Evolutionary conservation across 2,888 invertebrate genomes (phyloP).

Genomic region (Mimumesa dahlbomi): DNA sequence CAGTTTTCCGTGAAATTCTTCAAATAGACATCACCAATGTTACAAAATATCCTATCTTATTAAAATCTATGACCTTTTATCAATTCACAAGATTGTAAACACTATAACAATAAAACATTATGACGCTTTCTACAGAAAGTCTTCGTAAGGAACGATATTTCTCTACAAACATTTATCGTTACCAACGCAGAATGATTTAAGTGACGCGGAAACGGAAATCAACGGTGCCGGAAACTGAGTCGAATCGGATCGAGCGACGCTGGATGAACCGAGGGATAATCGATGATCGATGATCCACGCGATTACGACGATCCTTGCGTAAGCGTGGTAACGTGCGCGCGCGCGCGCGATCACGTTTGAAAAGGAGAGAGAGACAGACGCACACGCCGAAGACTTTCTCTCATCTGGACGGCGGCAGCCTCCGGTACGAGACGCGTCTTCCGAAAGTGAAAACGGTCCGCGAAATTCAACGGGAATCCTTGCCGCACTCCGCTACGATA

Average conservation of each 20-base stretch:
- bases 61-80: too few relatives aligned
- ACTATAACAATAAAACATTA: too few relatives aligned
- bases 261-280: neutral
- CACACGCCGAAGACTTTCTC: conserved; percentile 64
- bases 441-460: conserved; percentile 71
- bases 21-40: too few relatives aligned
- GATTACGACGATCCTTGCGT: conserved; percentile 53
- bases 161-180: too few relatives aligned
- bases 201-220: too few relatives aligned
- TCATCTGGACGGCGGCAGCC: conserved; percentile 50
- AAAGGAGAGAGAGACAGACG: conserved; percentile 27
- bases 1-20: too few relatives aligned
- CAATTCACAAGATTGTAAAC: too few relatives aligned
- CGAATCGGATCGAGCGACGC: neutral
- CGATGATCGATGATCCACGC: conserved; percentile 27
- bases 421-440: conserved; percentile 16
- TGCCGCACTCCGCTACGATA: too few relatives aligned
- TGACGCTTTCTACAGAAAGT: too few relatives aligned
- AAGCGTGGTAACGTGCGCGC: conserved; percentile 24
- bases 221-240: neutral
- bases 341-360: conserved; percentile 12
- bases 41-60: too few relatives aligned
- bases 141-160: too few relatives aligned
- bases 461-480: neutral
- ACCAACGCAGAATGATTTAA: too few relatives aligned